Evolutionary conservation across 2,113 vertebrate genomes (phyloP).

Genomic region (Solea solea): DNA sequence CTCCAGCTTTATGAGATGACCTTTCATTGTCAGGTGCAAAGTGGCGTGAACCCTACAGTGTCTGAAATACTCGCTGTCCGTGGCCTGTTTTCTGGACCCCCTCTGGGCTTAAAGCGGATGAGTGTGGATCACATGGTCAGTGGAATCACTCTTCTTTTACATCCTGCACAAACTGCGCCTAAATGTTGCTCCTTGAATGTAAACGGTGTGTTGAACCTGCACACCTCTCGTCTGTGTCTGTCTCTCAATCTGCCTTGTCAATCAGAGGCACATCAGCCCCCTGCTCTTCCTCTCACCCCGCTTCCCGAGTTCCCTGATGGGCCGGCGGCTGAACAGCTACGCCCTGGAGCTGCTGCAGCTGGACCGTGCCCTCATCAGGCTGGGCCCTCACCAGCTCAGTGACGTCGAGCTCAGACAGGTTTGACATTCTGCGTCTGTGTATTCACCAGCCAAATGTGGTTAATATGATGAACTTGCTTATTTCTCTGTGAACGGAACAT

Average conservation of each 20-base stretch:
- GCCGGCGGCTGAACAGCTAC: slow-evolving; percentile 82
- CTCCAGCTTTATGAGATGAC: too few relatives aligned
- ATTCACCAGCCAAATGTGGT: not conserved
- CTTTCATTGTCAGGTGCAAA: slow-evolving; percentile 81
- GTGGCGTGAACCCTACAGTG: slow-evolving; percentile 79
- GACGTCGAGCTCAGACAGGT: slow-evolving; percentile 88
- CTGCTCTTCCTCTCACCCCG: slow-evolving; percentile 88
- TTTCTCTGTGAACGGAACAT: not conserved
- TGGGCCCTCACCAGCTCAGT: slow-evolving; percentile 83
- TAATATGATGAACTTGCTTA: not conserved
- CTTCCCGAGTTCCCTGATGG: slow-evolving; percentile 82
- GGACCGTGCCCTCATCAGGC: slow-evolving; percentile 85
- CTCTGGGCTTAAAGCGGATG: slow-evolving; percentile 82
- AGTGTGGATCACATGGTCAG: slow-evolving; percentile 83
- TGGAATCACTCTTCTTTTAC: not conserved
- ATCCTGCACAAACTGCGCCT: not conserved
- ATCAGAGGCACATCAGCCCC: slow-evolving; percentile 85
- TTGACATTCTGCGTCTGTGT: slow-evolving; percentile 25
- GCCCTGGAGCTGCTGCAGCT: slow-evolving; percentile 85
- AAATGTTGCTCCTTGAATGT: not conserved
- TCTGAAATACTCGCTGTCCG: slow-evolving; percentile 84
- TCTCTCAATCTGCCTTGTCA: slow-evolving; percentile 33
- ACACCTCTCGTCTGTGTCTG: not conserved
- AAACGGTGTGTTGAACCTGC: not conserved
- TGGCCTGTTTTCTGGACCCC: slow-evolving; percentile 80